phyloP scores from a whole-genome alignment of 2,888 invertebrate species.

The Panopea generosa region DNA sequence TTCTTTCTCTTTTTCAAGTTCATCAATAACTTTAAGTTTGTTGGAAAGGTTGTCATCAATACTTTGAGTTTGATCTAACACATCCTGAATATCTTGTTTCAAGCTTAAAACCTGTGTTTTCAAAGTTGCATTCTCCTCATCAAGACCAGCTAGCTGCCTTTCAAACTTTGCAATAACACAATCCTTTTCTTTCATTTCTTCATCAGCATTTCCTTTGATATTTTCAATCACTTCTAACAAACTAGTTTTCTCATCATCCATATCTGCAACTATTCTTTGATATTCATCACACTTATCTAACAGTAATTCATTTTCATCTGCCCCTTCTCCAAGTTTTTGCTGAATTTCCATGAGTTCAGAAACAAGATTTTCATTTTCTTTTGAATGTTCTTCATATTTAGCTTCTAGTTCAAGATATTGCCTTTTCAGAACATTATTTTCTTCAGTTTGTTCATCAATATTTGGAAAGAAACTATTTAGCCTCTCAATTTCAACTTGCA shows the following conservation, averaged over 20 bases:
- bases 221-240: slow-evolving; percentile 40
- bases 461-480: slow-evolving; percentile 48
- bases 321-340: slow-evolving; percentile 28
- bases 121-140: slow-evolving; percentile 56
- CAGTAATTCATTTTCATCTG: slow-evolving; percentile 48
- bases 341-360: slow-evolving; percentile 41
- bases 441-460: slow-evolving; percentile 46
- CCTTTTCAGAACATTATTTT: slow-evolving; percentile 38
- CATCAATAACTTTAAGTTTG: slow-evolving; percentile 2
- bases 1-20: slow-evolving; percentile 41
- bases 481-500: slow-evolving; percentile 44
- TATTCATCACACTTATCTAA: slow-evolving; percentile 51
- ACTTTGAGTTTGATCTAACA: slow-evolving; percentile 13
- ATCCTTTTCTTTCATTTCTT: slow-evolving; percentile 53
- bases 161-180: slow-evolving; percentile 39
- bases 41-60: slow-evolving; percentile 12
- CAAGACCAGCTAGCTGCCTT: slow-evolving; percentile 49
- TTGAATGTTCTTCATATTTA: slow-evolving; percentile 53
- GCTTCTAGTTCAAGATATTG: slow-evolving; percentile 52
- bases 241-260: slow-evolving; percentile 57
- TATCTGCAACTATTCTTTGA: slow-evolving; percentile 46
- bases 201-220: slow-evolving; percentile 15
- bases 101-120: slow-evolving; percentile 51
- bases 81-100: slow-evolving; percentile 39
- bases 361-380: slow-evolving; percentile 62